Percentiles rank a stretch among this genome's conserved stretches.
These are phyloP conservation scores for Egretta garzetta DNA, from an alignment of 2,113 vertebrate species.

Conservation along the genomic window DNA sequence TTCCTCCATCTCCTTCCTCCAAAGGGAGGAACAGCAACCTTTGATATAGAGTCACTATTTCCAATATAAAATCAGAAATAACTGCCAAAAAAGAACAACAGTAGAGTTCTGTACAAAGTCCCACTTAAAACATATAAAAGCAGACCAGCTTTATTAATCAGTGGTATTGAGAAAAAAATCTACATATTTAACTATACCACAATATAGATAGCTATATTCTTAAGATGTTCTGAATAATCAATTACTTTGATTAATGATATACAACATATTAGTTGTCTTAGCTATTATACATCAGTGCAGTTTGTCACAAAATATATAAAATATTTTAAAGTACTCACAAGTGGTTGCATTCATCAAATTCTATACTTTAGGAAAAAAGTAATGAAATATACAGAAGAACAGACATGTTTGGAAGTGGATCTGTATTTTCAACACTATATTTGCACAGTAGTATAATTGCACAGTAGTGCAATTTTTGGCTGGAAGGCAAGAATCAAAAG, in stretches of 20 bases:
- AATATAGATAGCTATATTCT: background rate
- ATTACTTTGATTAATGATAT: conserved; percentile 7
- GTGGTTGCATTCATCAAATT: background rate
- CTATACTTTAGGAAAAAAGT: background rate
- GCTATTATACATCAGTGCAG: background rate
- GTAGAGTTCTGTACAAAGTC: background rate
- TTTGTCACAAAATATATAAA: background rate
- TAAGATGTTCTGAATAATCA: conserved; percentile 33
- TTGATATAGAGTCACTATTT: background rate
- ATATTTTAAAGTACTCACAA: conserved; percentile 9
- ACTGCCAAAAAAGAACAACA: background rate
- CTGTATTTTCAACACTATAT: background rate
- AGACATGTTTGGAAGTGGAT: background rate
- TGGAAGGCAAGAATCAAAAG: background rate
- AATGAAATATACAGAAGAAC: background rate
- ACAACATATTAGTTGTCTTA: background rate
- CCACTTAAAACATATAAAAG: background rate
- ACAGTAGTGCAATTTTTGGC: background rate
- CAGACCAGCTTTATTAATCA: background rate
- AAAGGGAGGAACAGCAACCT: background rate
- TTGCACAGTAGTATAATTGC: too few relatives aligned
- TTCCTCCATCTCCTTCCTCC: background rate
- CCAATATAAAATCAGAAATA: background rate
- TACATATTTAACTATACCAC: background rate
- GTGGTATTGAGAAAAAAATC: background rate